Conservation (phyloP, 2,888 invertebrate genomes). For the Cyrtodaria siliqua region DNA sequence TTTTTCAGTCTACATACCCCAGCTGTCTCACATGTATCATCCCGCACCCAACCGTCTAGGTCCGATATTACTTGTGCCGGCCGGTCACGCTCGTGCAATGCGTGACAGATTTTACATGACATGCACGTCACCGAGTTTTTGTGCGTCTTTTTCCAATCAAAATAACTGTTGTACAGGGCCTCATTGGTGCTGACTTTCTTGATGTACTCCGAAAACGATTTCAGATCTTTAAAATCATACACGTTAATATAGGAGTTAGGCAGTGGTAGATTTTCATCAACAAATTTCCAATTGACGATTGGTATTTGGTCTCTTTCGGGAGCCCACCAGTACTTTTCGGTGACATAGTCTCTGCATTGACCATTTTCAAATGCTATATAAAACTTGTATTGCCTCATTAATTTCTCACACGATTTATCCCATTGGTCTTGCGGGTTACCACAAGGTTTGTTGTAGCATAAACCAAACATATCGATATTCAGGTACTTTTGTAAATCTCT, state of each 20-base stretch:
- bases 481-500: conserved; percentile 50
- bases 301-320: conserved; percentile 69
- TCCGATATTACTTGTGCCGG: conserved; percentile 62
- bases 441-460: conserved; percentile 64
- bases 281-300: conserved; percentile 71
- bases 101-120: conserved; percentile 60
- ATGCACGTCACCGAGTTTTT: conserved; percentile 8
- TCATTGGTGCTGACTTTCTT: conserved; percentile 62
- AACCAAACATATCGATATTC: conserved; percentile 70
- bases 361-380: conserved; percentile 75
- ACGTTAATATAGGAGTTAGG: conserved; percentile 65
- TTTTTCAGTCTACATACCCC: conserved; percentile 56
- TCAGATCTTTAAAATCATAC: conserved; percentile 59
- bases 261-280: conserved; percentile 29
- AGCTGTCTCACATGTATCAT: conserved; percentile 60
- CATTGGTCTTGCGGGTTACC: conserved; percentile 20
- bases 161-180: conserved; percentile 71
- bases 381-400: conserved; percentile 72
- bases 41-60: conserved; percentile 63
- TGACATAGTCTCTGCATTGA: conserved; percentile 74
- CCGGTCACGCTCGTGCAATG: conserved; percentile 61
- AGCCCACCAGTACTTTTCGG: conserved; percentile 75
- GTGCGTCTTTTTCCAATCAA: conserved; percentile 62
- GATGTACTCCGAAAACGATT: conserved; percentile 59
- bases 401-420: conserved; percentile 41